A percentile compares a stretch with the other conserved stretches of the same genome.
phyloP scores from a whole-genome alignment of 2,888 invertebrate species.

The Drosophila tripunctata region DNA sequence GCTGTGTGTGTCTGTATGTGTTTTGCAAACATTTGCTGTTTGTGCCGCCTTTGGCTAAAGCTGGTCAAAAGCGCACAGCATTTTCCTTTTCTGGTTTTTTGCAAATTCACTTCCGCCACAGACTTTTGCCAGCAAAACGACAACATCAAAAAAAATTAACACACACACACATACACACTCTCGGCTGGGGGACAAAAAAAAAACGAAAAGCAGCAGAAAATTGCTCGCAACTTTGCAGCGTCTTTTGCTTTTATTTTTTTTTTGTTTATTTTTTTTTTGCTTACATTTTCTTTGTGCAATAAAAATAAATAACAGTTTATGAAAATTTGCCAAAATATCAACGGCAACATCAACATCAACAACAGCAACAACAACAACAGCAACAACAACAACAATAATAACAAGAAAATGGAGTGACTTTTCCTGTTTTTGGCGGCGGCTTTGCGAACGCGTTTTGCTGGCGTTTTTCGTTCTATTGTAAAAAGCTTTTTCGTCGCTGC shows the following conservation, averaged over 20 bases:
- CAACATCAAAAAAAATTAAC: slow-evolving; percentile 45
- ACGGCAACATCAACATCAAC: slow-evolving; percentile 42
- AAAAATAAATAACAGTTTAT: slow-evolving; percentile 79
- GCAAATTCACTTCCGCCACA: slow-evolving; percentile 76
- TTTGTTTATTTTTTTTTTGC: slow-evolving; percentile 20
- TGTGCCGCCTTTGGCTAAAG: slow-evolving; percentile 41
- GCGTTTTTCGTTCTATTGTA: slow-evolving; percentile 61
- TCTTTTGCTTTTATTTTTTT: slow-evolving; percentile 20
- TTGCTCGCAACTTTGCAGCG: slow-evolving; percentile 57
- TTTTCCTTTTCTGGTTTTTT: slow-evolving; percentile 58
- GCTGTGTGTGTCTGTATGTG: too few species aligned
- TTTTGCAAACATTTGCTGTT: slow-evolving; percentile 50
- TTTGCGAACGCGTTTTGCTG: slow-evolving; percentile 52
- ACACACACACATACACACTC: slow-evolving; percentile 25
- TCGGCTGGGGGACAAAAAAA: slow-evolving; percentile 12
- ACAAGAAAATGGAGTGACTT: slow-evolving; percentile 62
- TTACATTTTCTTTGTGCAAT: slow-evolving; percentile 69
- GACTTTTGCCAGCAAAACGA: slow-evolving; percentile 49
- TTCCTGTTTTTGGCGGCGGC: slow-evolving; percentile 66
- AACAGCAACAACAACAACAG: slow-evolving; percentile 16
- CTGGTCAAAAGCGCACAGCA: slow-evolving; percentile 69
- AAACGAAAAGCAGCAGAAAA: slow-evolving; percentile 66
- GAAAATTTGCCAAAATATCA: slow-evolving; percentile 80
- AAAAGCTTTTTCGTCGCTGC: slow-evolving; percentile 62
- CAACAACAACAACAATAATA: slow-evolving; percentile 18